Evolutionary conservation across 2,888 invertebrate species (phyloP), one percentile per base, ranked within the genome.

Genomic region (Trypoxylon attenuatum): DNA sequence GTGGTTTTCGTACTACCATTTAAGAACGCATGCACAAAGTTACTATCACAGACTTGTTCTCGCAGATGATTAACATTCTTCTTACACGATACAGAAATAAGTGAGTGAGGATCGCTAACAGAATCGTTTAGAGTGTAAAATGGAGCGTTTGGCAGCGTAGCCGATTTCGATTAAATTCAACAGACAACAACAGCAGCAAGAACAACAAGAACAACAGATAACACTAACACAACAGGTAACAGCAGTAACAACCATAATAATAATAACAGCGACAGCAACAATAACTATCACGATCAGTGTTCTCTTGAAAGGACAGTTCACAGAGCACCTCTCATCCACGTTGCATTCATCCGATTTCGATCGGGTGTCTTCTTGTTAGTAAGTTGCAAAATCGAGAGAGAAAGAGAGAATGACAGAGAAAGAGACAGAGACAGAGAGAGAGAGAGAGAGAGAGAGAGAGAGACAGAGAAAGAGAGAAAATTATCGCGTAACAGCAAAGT

Each of bases 211-310:
- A 68, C 33, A 60, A 59, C 29, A 60, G 60, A 13, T 22, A 49
- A 55, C 22, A 64, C 33, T 51, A 23, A 39, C 50, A 55, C 45
- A 38, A 47, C 46, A 19, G 22, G 69, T 61, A 60, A 76, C 50
- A 70, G 74, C 52, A 71, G 75, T 69, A 73, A 73, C 59, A 73
- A 73, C 41, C 64, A 56, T 56, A 71, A 60, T 49, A 55, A 73
- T 64, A 63, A 69, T 68, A 65, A 58, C 73, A 43, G 63, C 72
- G 69, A 55, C 72, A 79, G 74, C 69, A 80, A 80, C 74, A 81
- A 81, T 76, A 80, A 79, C 76, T 77, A 81, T 77, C 59, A 76
- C 64, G 67, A 58, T 66, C 55, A 69, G 38, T 59, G 41, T 23
- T 57, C 42, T 59, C 46, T 49, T 46, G 61, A 62, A 41, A 46